Evolutionary conservation across 2,888 invertebrate species (phyloP), one percentile per base, ranked within the genome.

Genomic region (Pedicia rivosa): DNA sequence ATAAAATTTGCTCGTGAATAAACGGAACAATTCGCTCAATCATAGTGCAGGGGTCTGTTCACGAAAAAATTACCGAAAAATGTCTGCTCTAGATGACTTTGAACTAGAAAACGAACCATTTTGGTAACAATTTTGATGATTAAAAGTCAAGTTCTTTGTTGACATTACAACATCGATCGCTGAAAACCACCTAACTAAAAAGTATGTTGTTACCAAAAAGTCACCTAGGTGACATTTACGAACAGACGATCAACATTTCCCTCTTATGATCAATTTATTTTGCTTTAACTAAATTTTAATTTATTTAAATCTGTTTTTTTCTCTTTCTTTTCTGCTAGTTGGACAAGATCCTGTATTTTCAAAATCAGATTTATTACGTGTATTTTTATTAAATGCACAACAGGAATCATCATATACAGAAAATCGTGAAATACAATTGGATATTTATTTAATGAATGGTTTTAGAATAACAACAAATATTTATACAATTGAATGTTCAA

Each of bases 311-410:
- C n/a, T n/a, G n/a, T n/a, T n/a, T 35, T 28, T 31, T 35, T 22
- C 17, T 14, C 13, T 30, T 30, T 46, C 42, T 46, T 48, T 48
- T 42, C 56, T 68, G 58, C 39, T 62, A 74, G 86, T 92, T 55
- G 91, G 92, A 35, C 94, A 94, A 65, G 86, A 87, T 63, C 69
- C 78, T 15, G 66, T 72, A 34, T 70, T 92, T 42, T 74, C 81
- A 36, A 76, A 75, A 48, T 79, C 84, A 8, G 79, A 84, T 51
- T 65, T 84, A 35, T 71, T 94, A 47, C 80, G 79, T 55, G 78
- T 83, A 51, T 94, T 92, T 63, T 69, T 94, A 43, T 70, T 90
- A 45, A 80, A 79, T 43, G 91, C 92, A 39, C 94, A 95, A 61
- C 82, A 88, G 70, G 91, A 91, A 62, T 86, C 86, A 2, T 72